Evolutionary conservation across 2,113 vertebrate species (phyloP), one percentile per base, ranked within the genome.

Genomic region (Albula glossodonta): DNA sequence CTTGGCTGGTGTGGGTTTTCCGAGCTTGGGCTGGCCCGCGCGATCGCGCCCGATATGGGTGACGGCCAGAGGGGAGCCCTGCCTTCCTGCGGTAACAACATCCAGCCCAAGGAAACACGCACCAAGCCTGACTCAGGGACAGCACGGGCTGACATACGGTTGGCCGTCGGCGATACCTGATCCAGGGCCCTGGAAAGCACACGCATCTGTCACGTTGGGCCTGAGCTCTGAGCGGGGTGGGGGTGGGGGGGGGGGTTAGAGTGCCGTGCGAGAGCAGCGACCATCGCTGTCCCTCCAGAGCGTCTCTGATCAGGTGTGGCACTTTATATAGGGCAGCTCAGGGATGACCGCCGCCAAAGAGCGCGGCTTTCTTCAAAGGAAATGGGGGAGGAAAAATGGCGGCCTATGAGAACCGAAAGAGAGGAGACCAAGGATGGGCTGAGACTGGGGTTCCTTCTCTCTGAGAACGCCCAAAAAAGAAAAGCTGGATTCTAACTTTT

Each of bases 151-250:
- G 90, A 90, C 87, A 91, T 90, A 90, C 51, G 87, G 91, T 86
- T 87, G 86, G 88, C 86, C 83, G 79, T 41, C 31, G 86, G 57
- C 90, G 91, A 90, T 87, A 89, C 89, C 86, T 90, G 88, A 92
- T 88, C 91, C 83, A 63, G 48, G 74, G 86, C 82, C 52, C 88
- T 87, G 89, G 89, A 90, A 91, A 88, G 89, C 89, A 90, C 85
- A 88, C 87, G 88, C 91, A 92, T 91, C 88, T 89, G 91, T 90
- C 89, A 90, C 89, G 82, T 88, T 85, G 63, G 83, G 87, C 87
- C 85, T 8, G n/a, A 52, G 79, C 78, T 86, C 85, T 84, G 88
- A 79, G 86, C 88, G 56, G 89, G 89, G 60, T 85, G 89, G 90
- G 87, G 89, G 56, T 88, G 87, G 89, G 86, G 89, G 90, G 84